Evolutionary conservation across 2,797 vertebrate genomes (phyloP).

Genomic region (Pseudocheirus occidentalis): DNA sequence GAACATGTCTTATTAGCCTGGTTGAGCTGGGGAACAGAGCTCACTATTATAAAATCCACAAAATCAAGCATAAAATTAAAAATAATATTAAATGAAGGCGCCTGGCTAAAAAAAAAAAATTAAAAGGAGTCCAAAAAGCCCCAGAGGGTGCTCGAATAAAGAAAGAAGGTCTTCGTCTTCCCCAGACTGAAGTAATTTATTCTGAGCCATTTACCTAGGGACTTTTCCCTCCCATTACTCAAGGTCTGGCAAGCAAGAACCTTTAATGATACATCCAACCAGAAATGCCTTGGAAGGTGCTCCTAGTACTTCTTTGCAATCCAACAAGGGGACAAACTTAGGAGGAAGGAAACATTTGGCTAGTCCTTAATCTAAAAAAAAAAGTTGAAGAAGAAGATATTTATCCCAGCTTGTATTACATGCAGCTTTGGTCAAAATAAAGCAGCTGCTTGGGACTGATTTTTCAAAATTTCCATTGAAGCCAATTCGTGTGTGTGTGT

Average conservation of each 20-base stretch:
- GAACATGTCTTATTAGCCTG: neutral
- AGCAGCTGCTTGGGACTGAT: slow-evolving; percentile 64
- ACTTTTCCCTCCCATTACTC: slow-evolving; percentile 57
- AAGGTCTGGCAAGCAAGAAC: slow-evolving; percentile 49
- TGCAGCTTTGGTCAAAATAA: slow-evolving; percentile 71
- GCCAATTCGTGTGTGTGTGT: slow-evolving; percentile 33
- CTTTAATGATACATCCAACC: slow-evolving; percentile 38
- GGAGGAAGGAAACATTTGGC: slow-evolving; percentile 72
- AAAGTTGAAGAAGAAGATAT: slow-evolving; percentile 43
- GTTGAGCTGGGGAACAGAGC: neutral
- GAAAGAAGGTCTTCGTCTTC: slow-evolving; percentile 36
- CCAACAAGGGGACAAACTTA: slow-evolving; percentile 70
- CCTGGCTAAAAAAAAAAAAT: slow-evolving; percentile 17
- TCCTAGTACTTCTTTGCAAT: slow-evolving; percentile 59
- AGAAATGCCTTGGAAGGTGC: slow-evolving; percentile 65
- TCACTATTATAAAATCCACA: neutral
- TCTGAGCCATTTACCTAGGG: slow-evolving; percentile 59
- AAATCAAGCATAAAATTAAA: slow-evolving; percentile 38
- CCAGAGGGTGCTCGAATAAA: slow-evolving; percentile 35
- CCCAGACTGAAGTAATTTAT: slow-evolving; percentile 55
- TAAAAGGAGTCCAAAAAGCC: slow-evolving; percentile 21
- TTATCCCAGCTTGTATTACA: slow-evolving; percentile 70
- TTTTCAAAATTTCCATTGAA: slow-evolving; percentile 28
- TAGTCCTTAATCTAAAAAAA: slow-evolving; percentile 61
- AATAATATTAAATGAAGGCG: slow-evolving; percentile 43